These are phyloP conservation scores for Chiropotes sagulatus DNA, from an alignment of 2,797 vertebrate genomes.

Conservation along the genomic window DNA sequence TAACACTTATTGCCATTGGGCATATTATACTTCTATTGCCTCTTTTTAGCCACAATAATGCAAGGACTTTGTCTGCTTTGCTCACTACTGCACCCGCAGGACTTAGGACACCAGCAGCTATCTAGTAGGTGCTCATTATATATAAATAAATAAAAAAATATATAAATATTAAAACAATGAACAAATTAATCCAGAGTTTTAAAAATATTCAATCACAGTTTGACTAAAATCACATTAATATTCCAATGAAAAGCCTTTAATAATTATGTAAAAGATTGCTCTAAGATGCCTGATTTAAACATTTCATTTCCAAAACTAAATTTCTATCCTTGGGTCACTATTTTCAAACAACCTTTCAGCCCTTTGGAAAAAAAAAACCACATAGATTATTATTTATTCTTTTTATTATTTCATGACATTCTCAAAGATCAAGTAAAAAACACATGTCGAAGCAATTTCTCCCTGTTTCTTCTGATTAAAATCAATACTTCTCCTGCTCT, in stretches of 20 bases:
- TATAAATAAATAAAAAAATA: neutral
- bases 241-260: constrained; percentile 23
- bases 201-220: constrained; percentile 12
- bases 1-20: neutral
- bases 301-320: constrained; percentile 52
- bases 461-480: constrained; percentile 76
- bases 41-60: neutral
- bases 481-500: constrained; percentile 74
- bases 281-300: constrained; percentile 52
- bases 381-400: constrained; percentile 67
- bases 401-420: constrained; percentile 69
- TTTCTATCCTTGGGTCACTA: constrained; percentile 49
- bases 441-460: constrained; percentile 71
- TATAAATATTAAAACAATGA: neutral
- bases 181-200: neutral
- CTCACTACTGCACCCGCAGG: neutral
- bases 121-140: neutral
- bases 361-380: constrained; percentile 54
- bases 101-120: neutral
- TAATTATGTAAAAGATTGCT: neutral
- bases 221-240: constrained; percentile 40
- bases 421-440: constrained; percentile 69
- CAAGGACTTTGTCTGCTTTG: neutral
- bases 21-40: neutral
- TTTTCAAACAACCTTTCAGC: constrained; percentile 34